Evolutionary conservation across 2,113 vertebrate genomes (phyloP), one percentile per base, ranked within the genome.

Genomic region (Bos javanicus): DNA sequence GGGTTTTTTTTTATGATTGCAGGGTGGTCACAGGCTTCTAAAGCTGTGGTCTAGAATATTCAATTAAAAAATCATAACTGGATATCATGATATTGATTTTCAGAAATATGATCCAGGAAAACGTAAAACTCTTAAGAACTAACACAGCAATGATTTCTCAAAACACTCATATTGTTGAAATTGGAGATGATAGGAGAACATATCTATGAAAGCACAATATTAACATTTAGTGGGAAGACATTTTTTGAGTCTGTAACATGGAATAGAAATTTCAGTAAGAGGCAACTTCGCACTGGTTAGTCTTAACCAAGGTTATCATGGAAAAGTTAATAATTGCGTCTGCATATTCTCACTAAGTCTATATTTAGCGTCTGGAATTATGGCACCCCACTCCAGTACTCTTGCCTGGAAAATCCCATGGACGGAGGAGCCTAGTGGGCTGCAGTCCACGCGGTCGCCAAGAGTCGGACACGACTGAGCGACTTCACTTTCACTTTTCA

Each of bases 91-190:
- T 91, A 60, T 26, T 83, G 54, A 4, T 83, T 97, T 97, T 95
- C 94, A 91, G 50, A 96, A 98, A 91, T 57, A 67, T 48, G 43
- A 91, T 21, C 19, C 9, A 89, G 80, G 28, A 95, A 96, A 92
- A 16, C 54, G 91, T 71, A 76, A 93, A 95, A 71, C 56, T 59
- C 62, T 87, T 95, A 92, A 85, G 48, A 86, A 83, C 23, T 54
- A 83, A 90, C 26, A 46, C 19, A 83, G 33, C 60, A 46, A 54
- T 85, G 36, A 92, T 60, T 95, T 94, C 56, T 74, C 52, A 82
- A 59, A 95, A 90, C 11, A 43, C 19, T 54, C 14, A 19, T 48
- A 46, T 64, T 10, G 26, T 26, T 94, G 57, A 71, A 81, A 96
- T 59, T 84, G 16, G 57, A 90, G 33, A 92, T 30, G 36, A 81